Evolutionary conservation across 2,113 vertebrate species (phyloP).

Genomic region (Fregata magnificens): DNA sequence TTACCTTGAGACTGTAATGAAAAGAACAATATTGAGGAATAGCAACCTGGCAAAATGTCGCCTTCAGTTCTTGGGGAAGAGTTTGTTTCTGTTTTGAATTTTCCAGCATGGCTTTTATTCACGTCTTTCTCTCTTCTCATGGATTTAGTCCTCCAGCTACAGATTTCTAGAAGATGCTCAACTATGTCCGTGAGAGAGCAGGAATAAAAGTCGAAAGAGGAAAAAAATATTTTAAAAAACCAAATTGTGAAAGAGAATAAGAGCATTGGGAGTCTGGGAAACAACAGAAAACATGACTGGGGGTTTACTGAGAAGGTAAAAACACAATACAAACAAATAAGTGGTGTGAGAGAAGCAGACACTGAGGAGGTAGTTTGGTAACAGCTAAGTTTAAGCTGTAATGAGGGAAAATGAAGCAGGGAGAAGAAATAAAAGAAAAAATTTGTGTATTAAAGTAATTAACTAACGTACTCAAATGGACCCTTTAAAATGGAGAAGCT

Average conservation of each 20-base stretch:
- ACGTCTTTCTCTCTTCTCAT: neutral
- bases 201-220: neutral
- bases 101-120: neutral
- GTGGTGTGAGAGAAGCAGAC: neutral
- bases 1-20: neutral
- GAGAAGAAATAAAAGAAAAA: neutral
- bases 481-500: neutral
- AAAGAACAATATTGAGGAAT: neutral
- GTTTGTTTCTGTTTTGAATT: neutral
- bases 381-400: neutral
- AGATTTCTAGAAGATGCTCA: neutral
- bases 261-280: neutral
- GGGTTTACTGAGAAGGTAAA: neutral
- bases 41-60: accelerated
- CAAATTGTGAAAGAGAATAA: neutral
- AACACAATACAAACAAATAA: neutral
- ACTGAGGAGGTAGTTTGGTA: neutral
- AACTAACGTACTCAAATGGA: neutral
- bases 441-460: neutral
- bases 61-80: neutral
- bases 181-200: neutral
- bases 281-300: neutral
- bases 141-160: neutral
- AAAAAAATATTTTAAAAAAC: neutral
- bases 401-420: neutral